These are phyloP conservation scores for Scaptomyza tumidula DNA, from an alignment of 2,888 invertebrate species.

Conservation along the genomic window DNA sequence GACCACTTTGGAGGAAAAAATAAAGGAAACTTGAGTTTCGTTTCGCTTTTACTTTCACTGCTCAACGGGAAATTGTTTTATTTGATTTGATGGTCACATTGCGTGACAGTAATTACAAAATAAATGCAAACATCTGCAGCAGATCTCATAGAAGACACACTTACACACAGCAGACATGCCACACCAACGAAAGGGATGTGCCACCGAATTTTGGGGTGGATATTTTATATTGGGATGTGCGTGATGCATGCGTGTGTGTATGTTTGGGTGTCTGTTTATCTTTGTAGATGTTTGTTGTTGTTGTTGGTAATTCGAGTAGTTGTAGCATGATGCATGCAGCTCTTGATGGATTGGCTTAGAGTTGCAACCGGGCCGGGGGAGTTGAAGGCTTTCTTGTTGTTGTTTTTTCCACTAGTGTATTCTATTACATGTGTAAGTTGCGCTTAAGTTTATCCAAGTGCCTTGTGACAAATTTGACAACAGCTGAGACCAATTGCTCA, in stretches of 20 bases:
- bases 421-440: slow-evolving; percentile 79
- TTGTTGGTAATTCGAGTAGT: slow-evolving; percentile 72
- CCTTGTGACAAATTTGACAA: slow-evolving; percentile 77
- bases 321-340: slow-evolving; percentile 56
- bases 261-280: slow-evolving; percentile 28
- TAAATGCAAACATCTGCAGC: slow-evolving; percentile 83
- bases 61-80: slow-evolving; percentile 55
- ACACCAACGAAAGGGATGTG: slow-evolving; percentile 39
- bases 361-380: slow-evolving; percentile 51
- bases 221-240: slow-evolving; percentile 18
- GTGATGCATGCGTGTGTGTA: slow-evolving; percentile 55
- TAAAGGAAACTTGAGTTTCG: slow-evolving; percentile 30
- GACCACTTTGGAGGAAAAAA: slow-evolving; percentile 21
- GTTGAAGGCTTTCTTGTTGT: slow-evolving; percentile 11
- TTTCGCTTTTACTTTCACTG: slow-evolving; percentile 42
- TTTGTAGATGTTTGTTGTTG: slow-evolving; percentile 53
- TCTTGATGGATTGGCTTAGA: slow-evolving; percentile 73
- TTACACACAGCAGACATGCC: slow-evolving; percentile 20
- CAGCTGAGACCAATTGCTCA: slow-evolving; percentile 74
- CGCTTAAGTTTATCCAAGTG: slow-evolving; percentile 65
- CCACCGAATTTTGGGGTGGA: background rate
- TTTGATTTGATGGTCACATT: slow-evolving; percentile 82
- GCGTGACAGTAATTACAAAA: slow-evolving; percentile 84
- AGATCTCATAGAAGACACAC: slow-evolving; percentile 66
- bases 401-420: slow-evolving; percentile 40